A percentile compares a stretch with the other conserved stretches of the same genome.
Evolutionary conservation across 2,888 invertebrate genomes (phyloP).

Genomic region (Silvanus unidentatus): DNA sequence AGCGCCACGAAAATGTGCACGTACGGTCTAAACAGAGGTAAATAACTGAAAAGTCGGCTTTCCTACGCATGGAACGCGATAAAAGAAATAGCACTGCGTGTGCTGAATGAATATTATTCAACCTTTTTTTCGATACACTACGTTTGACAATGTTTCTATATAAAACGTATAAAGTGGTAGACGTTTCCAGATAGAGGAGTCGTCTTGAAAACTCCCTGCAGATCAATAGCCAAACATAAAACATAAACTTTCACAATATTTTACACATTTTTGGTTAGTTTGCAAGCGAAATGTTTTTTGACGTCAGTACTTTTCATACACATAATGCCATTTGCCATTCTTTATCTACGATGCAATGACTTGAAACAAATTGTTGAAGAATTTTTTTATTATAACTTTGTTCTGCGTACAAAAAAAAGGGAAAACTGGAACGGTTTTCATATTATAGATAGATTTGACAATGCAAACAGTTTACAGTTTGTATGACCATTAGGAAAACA

Average conservation of each 20-base stretch:
- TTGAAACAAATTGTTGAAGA: too few relatives aligned
- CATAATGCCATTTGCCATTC: too few relatives aligned
- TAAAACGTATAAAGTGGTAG: constrained; percentile 29
- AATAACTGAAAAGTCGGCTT: constrained; percentile 31
- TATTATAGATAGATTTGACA: too few relatives aligned
- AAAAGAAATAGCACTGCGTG: constrained; percentile 32
- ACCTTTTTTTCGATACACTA: constrained; percentile 25
- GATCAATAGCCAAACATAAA: constrained; percentile 22
- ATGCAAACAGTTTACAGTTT: too few relatives aligned
- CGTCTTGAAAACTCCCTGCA: constrained; percentile 11
- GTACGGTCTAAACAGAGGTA: constrained; percentile 29
- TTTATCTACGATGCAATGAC: too few relatives aligned
- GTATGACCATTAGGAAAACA: too few relatives aligned
- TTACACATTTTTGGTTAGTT: constrained; percentile 18
- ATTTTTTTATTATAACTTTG: too few relatives aligned
- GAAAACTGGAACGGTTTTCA: too few relatives aligned
- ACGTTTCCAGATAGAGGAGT: constrained; percentile 19
- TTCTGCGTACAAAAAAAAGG: too few relatives aligned
- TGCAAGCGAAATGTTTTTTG: too few relatives aligned
- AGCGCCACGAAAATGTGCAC: constrained; percentile 21
- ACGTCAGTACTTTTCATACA: too few relatives aligned
- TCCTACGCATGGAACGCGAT: constrained; percentile 31
- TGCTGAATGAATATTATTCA: constrained; percentile 28
- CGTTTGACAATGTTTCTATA: constrained; percentile 28
- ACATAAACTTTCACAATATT: constrained; percentile 23